Evolutionary conservation across 2,888 invertebrate species (phyloP), one percentile per base, ranked within the genome.

Genomic region (Ichneumoninae sp.): DNA sequence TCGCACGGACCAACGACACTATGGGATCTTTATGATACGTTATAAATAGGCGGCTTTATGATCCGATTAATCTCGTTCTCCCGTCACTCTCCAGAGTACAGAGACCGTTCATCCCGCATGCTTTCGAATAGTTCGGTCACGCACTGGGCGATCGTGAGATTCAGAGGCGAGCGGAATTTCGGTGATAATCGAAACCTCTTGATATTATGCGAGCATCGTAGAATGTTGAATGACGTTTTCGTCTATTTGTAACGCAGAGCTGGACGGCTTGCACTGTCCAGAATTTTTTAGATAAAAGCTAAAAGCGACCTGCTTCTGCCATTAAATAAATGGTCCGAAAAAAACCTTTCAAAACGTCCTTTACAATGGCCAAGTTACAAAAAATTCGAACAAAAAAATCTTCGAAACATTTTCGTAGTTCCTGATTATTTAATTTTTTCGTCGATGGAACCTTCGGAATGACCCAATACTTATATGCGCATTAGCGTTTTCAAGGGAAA

Each of bases 1-100:
- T 75, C 75, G 50, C 26, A 63, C 75, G 22, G 22, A 52, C 36
- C 65, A 65, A 2, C 75, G 52, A 2, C 75, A 65, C 75, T 50
- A 8, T 50, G 33, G 16, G 75, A 33, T 75, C 50, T 65, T 50
- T 65, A 36, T 80, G 33, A 74, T 74, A 65, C 30, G 66, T 68
- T 74, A 76, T 81, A 85, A 81, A 81, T 69, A 83, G 77, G 69
- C 70, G 73, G 73, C 77, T 85, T 85, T 85, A 85, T 85, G 78
- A 77, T 83, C 81, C 75, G 74, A 85, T 85, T 83, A 85, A 83
- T 85, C 85, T 83, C 76, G 71, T 74, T 83, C 60, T 57, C 52
- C 33, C 52, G 70, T 80, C 73, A 71, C 77, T 68, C 60, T 68
- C 50, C 63, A 16, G 52, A 63, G 65, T 79, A 50, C 63, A 63